A percentile compares a stretch with the other conserved stretches of the same genome.
Conservation (phyloP, 2,888 invertebrate species). For the Koerneria pararmatus region DNA sequence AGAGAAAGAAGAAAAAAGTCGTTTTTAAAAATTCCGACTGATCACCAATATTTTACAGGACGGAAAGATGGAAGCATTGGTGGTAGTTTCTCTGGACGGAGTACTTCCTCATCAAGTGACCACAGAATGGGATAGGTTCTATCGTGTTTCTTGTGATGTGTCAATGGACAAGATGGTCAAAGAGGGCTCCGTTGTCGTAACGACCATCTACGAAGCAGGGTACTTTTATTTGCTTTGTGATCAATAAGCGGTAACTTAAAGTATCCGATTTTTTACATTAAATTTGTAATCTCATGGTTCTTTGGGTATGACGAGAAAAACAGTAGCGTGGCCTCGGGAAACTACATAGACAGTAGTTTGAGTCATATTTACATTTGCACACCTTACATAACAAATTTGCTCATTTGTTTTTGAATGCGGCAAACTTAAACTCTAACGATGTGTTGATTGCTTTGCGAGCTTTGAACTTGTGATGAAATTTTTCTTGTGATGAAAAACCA, state of each 20-base stretch:
- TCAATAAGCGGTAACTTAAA: background rate
- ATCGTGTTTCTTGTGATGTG: slow-evolving; percentile 59
- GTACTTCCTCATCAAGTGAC: slow-evolving; percentile 60
- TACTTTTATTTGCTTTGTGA: too few species aligned
- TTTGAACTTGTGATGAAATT: background rate
- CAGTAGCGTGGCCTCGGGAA: too few species aligned
- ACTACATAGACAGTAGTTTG: too few species aligned
- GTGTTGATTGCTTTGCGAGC: too few species aligned
- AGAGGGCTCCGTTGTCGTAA: slow-evolving; percentile 60
- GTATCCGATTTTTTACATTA: background rate
- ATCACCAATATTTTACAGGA: slow-evolving; percentile 34
- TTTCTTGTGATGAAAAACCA: background rate
- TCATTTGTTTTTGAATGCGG: too few species aligned
- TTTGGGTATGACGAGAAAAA: too few species aligned
- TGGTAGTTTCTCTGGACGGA: slow-evolving; percentile 60
- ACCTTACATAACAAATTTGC: too few species aligned
- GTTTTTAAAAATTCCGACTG: too few species aligned
- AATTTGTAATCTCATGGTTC: background rate
- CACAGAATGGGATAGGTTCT: slow-evolving; percentile 61
- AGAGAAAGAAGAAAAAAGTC: too few species aligned
- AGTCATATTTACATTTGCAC: too few species aligned
- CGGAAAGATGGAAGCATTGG: slow-evolving; percentile 59
- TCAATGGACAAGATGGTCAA: slow-evolving; percentile 58
- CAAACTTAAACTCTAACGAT: too few species aligned
- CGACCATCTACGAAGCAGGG: slow-evolving; percentile 59